Evolutionary conservation across 1,140 invertebrate genomes (phyloP).

Genomic region (Drosophila nasuta): DNA sequence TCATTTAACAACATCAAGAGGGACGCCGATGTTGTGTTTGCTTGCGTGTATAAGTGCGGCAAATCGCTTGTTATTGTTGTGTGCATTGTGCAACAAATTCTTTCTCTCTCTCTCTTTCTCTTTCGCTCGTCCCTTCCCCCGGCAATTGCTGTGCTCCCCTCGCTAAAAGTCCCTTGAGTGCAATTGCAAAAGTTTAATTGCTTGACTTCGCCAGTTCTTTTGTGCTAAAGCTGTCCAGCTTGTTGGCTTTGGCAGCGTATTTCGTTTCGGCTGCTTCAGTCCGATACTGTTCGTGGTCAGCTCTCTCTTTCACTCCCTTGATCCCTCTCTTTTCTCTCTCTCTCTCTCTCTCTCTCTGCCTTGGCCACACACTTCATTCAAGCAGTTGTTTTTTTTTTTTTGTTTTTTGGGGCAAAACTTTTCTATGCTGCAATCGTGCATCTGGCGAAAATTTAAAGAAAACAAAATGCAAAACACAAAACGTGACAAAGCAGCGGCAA

Average conservation of each 20-base stretch:
- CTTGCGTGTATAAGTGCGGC: conserved; percentile 31
- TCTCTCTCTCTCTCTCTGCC: neutral
- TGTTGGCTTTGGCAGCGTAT: conserved; percentile 19
- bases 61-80: conserved; percentile 53
- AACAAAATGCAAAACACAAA: conserved; percentile 44
- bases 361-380: conserved; percentile 54
- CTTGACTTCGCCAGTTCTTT: conserved; percentile 52
- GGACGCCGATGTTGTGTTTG: neutral
- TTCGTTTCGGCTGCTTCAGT: neutral
- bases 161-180: conserved; percentile 7
- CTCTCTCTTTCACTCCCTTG: neutral
- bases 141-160: neutral
- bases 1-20: conserved; percentile 21
- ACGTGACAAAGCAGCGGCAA: conserved; percentile 42
- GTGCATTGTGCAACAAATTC: conserved; percentile 20
- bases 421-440: conserved; percentile 41
- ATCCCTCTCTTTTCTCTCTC: neutral
- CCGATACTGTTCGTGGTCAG: neutral
- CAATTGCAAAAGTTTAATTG: conserved; percentile 68
- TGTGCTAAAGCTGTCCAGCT: conserved; percentile 27
- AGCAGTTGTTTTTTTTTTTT: conserved; percentile 21
- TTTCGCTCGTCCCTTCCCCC: neutral
- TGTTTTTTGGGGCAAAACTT: conserved; percentile 19
- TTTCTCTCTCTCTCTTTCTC: neutral
- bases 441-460: conserved; percentile 50